Conservation (phyloP, 2,888 invertebrate genomes). For the Hermaeophaga mercurialis region DNA sequence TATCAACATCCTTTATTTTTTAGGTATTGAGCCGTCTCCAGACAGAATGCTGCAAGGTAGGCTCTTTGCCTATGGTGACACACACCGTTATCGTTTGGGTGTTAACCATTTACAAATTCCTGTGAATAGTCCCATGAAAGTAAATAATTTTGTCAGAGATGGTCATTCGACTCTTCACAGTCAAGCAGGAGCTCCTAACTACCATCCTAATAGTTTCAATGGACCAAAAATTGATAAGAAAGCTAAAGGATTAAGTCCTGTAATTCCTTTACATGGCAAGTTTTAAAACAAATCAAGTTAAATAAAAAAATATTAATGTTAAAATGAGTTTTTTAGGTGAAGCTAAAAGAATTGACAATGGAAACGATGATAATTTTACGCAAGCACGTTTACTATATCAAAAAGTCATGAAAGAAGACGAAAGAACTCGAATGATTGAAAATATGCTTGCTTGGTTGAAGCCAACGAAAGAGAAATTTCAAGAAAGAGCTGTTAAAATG, state of each 20-base stretch:
- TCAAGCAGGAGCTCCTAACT: constrained; percentile 90
- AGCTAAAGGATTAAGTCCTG: constrained; percentile 65
- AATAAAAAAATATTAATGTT: too few relatives aligned
- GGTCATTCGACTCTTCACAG: constrained; percentile 70
- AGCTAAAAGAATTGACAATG: constrained; percentile 77
- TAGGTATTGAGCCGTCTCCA: constrained; percentile 88
- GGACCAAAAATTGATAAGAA: constrained; percentile 79
- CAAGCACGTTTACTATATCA: constrained; percentile 67
- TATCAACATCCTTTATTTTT: not conserved
- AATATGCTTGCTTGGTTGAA: constrained; percentile 82
- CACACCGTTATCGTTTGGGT: constrained; percentile 89
- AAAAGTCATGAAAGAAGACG: constrained; percentile 70
- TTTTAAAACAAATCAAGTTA: not conserved
- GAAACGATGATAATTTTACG: constrained; percentile 87
- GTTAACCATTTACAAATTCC: constrained; percentile 90
- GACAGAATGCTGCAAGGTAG: constrained; percentile 93
- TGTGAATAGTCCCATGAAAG: constrained; percentile 90
- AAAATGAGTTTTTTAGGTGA: constrained; percentile 61
- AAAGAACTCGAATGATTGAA: constrained; percentile 71
- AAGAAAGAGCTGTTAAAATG: constrained; percentile 81
- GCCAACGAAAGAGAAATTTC: constrained; percentile 81
- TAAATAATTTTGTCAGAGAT: constrained; percentile 85
- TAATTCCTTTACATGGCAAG: constrained; percentile 62
- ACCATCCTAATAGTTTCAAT: constrained; percentile 94
- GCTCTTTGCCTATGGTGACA: constrained; percentile 87